These are phyloP conservation scores for Diachasma alloeum DNA, from an alignment of 1,140 invertebrate species.

Conservation along the genomic window DNA sequence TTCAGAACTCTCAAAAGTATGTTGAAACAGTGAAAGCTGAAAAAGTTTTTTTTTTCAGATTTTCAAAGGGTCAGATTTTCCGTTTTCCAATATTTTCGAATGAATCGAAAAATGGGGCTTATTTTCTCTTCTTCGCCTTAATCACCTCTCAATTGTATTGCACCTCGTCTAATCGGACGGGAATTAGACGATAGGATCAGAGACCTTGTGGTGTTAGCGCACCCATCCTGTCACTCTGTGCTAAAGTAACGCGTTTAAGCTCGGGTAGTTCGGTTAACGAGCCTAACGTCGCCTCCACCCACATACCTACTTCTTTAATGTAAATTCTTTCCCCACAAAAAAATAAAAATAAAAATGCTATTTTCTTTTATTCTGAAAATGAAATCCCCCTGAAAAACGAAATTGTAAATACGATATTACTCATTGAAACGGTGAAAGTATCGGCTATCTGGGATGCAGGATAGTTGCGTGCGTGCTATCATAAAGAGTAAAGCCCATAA, in stretches of 20 bases:
- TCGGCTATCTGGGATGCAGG: neutral
- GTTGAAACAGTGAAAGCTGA: too few species aligned
- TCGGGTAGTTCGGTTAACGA: neutral
- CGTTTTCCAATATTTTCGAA: too few species aligned
- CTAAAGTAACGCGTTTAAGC: neutral
- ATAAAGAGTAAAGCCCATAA: neutral
- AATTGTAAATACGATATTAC: neutral
- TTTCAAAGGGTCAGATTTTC: too few species aligned
- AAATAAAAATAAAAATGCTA: neutral
- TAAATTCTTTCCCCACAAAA: neutral
- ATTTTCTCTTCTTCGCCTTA: neutral
- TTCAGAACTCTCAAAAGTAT: too few species aligned
- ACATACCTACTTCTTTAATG: neutral
- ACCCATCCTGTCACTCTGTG: neutral
- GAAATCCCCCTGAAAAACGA: neutral
- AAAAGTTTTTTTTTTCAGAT: too few species aligned
- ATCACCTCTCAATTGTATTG: neutral
- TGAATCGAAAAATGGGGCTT: neutral
- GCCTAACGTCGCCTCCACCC: neutral
- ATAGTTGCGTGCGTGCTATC: neutral
- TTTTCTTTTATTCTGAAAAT: neutral
- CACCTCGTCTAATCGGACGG: neutral
- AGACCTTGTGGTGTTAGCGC: neutral
- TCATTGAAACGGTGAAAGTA: neutral
- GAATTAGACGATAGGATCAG: neutral